Percentiles rank a stretch among this genome's conserved stretches.
phyloP scores from a whole-genome alignment of 2,797 vertebrate genomes.

The Sebastes hopkinsi region DNA sequence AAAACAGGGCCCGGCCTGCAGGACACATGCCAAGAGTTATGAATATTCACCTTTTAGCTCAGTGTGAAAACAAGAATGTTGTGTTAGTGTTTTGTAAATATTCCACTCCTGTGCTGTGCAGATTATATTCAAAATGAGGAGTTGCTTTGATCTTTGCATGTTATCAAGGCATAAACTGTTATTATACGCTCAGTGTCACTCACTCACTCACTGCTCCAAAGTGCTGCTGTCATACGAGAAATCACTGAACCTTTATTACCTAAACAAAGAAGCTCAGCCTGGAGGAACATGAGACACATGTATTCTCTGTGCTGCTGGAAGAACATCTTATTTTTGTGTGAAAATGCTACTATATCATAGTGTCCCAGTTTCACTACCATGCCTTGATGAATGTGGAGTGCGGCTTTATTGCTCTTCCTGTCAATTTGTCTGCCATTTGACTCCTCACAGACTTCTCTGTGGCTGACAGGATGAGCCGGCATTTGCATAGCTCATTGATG shows the following conservation, averaged over 20 bases:
- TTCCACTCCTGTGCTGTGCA: neutral
- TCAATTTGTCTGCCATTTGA: slow-evolving; percentile 52
- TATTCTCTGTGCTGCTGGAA: slow-evolving; percentile 2
- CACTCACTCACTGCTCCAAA: neutral
- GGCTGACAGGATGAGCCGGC: slow-evolving; percentile 59
- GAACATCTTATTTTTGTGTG: slow-evolving; percentile 25
- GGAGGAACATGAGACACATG: slow-evolving; percentile 20
- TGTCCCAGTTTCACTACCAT: slow-evolving; percentile 37
- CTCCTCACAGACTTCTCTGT: slow-evolving; percentile 44
- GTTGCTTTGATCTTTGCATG: slow-evolving; percentile 31
- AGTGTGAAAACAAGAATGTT: slow-evolving; percentile 29
- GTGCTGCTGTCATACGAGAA: slow-evolving; percentile 7
- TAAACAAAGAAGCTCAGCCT: slow-evolving; percentile 6
- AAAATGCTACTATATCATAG: neutral
- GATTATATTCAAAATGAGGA: slow-evolving; percentile 11
- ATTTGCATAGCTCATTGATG: slow-evolving; percentile 75
- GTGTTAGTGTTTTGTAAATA: slow-evolving; percentile 42
- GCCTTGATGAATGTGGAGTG: slow-evolving; percentile 39
- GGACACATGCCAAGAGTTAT: slow-evolving; percentile 39
- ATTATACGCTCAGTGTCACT: slow-evolving; percentile 9
- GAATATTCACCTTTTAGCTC: slow-evolving; percentile 48
- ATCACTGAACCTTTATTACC: slow-evolving; percentile 22
- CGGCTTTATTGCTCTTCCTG: slow-evolving; percentile 24
- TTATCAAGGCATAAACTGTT: slow-evolving; percentile 5
- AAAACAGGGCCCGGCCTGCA: slow-evolving; percentile 9